These are phyloP conservation scores for Gymnoscopelus braueri DNA, from an alignment of 2,797 vertebrate genomes.

Conservation along the genomic window DNA sequence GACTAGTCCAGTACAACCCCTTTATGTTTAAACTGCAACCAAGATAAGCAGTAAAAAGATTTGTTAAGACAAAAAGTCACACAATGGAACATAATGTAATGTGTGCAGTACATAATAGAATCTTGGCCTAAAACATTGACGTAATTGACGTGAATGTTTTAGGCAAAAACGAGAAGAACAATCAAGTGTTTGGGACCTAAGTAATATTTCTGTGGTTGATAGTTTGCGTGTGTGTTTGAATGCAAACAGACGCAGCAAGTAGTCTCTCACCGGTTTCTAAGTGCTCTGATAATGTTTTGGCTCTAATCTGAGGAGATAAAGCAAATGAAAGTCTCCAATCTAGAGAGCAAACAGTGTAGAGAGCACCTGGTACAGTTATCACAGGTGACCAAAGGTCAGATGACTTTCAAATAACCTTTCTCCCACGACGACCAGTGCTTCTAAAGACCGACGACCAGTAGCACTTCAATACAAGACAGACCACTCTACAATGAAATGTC, in stretches of 20 bases:
- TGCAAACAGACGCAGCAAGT: constrained; percentile 12
- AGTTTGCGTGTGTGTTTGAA: constrained; percentile 20
- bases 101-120: background rate
- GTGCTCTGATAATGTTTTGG: constrained; percentile 37
- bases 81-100: background rate
- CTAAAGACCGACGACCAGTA: background rate
- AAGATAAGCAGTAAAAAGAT: constrained; percentile 29
- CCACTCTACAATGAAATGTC: constrained; percentile 8
- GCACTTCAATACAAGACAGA: background rate
- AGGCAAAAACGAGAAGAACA: constrained; percentile 27
- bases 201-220: constrained; percentile 11
- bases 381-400: constrained; percentile 32
- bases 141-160: constrained; percentile 17
- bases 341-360: constrained; percentile 41
- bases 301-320: constrained; percentile 58
- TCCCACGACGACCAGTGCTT: constrained; percentile 6
- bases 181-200: no score
- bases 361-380: constrained; percentile 33
- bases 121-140: constrained; percentile 14
- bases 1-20: constrained; percentile 28
- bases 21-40: constrained; percentile 57
- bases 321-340: constrained; percentile 34
- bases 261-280: constrained; percentile 13
- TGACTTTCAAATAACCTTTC: constrained; percentile 43
- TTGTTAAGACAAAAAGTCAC: constrained; percentile 18